Evolutionary conservation across 2,888 invertebrate genomes (phyloP).

Genomic region (Acronicta psi): DNA sequence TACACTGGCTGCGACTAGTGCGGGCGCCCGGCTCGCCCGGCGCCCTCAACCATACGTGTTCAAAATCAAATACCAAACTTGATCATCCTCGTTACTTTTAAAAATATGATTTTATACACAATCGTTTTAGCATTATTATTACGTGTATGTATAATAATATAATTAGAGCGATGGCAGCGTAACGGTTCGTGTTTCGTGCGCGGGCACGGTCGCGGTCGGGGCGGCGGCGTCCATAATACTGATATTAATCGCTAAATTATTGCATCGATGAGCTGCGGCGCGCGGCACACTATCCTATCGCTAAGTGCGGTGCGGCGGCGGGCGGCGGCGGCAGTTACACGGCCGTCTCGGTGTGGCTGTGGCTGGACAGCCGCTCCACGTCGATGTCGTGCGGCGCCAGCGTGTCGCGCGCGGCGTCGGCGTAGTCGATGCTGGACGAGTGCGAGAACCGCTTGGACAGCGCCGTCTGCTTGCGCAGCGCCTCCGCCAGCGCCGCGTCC

Average conservation of each 20-base stretch:
- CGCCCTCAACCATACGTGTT: constrained; percentile 66
- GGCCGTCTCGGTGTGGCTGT: constrained; percentile 98
- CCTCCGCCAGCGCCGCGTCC: constrained; percentile 97
- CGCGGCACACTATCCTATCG: constrained; percentile 49
- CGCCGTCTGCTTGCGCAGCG: constrained; percentile 97
- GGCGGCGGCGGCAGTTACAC: constrained; percentile 89
- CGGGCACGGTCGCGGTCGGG: constrained; percentile 56
- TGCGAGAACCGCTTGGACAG: constrained; percentile 97
- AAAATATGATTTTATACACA: constrained; percentile 81
- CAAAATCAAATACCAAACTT: constrained; percentile 76
- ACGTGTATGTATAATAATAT: constrained; percentile 58
- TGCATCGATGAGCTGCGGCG: constrained; percentile 62
- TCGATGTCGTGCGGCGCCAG: constrained; percentile 97
- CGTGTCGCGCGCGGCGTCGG: constrained; percentile 91
- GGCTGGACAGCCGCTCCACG: constrained; percentile 96
- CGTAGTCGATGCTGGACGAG: constrained; percentile 94
- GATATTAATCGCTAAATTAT: constrained; percentile 66
- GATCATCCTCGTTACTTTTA: constrained; percentile 69
- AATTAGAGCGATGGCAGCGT: constrained; percentile 78
- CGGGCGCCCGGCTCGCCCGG: constrained; percentile 55
- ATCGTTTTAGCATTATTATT: constrained; percentile 72
- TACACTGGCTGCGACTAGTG: constrained; percentile 67
- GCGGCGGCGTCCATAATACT: constrained; percentile 66
- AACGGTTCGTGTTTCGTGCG: constrained; percentile 62
- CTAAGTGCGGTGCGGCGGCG: constrained; percentile 46